A percentile compares a stretch with the other conserved stretches of the same genome.
Conservation (phyloP, 2,797 vertebrate species). For the Enteromius thamalakanensis region DNA sequence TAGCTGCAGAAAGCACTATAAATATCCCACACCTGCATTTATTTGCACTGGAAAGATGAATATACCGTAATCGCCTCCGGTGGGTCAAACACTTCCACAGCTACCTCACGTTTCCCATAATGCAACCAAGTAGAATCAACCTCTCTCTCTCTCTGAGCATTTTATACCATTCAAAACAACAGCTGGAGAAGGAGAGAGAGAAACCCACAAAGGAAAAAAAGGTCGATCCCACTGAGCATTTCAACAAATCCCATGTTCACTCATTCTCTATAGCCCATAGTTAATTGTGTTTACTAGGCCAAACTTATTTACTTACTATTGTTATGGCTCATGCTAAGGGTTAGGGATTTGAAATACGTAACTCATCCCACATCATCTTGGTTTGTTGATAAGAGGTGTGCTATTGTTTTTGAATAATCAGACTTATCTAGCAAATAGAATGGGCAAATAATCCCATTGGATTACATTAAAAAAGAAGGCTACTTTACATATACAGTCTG, state of each 20-base stretch:
- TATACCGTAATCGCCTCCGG: background rate
- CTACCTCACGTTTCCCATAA: conserved; percentile 38
- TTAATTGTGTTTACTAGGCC: background rate
- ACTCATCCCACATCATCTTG: background rate
- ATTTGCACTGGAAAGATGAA: conserved; percentile 24
- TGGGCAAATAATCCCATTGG: background rate
- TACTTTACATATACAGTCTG: background rate
- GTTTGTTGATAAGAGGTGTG: background rate
- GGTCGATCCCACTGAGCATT: background rate
- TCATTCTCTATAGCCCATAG: background rate
- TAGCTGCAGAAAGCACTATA: conserved; percentile 29
- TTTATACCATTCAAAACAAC: conserved; percentile 22
- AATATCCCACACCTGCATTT: conserved; percentile 29
- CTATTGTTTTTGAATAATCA: background rate
- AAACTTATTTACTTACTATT: background rate
- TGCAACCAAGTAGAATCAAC: conserved; percentile 10
- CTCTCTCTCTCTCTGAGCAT: background rate
- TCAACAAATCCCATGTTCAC: background rate
- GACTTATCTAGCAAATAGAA: background rate
- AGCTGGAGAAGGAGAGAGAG: background rate
- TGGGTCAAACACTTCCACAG: background rate
- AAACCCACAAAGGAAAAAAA: conserved; percentile 2
- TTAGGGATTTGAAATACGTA: background rate
- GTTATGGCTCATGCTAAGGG: background rate
- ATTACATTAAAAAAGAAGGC: background rate